Evolutionary conservation across 2,797 vertebrate species (phyloP).

Genomic region (Euthynnus affinis): DNA sequence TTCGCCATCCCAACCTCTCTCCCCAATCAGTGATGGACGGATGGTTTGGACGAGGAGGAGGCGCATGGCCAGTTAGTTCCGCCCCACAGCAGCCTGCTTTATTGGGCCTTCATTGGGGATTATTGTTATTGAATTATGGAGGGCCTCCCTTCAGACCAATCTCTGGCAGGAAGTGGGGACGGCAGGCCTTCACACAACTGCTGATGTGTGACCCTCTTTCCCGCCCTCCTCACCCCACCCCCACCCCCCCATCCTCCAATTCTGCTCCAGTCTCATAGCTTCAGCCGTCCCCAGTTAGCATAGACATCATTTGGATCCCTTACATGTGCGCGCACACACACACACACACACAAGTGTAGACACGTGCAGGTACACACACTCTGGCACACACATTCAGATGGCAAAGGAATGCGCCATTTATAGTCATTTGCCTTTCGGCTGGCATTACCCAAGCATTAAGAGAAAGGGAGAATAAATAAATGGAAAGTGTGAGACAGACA

Average conservation of each 20-base stretch:
- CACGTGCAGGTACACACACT: slow-evolving; percentile 32
- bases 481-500: slow-evolving; percentile 62
- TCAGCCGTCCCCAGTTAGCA: slow-evolving; percentile 12
- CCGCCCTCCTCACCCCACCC: slow-evolving; percentile 22
- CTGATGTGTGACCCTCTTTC: slow-evolving; percentile 69
- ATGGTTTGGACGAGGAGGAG: slow-evolving; percentile 64
- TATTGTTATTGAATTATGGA: slow-evolving; percentile 89
- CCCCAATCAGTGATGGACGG: slow-evolving; percentile 69
- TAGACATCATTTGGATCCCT: slow-evolving; percentile 23
- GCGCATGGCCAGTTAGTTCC: slow-evolving; percentile 76
- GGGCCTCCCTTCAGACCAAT: slow-evolving; percentile 63
- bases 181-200: slow-evolving; percentile 64
- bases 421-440: slow-evolving; percentile 60
- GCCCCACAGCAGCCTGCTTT: slow-evolving; percentile 75
- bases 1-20: slow-evolving; percentile 43
- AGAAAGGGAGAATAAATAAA: slow-evolving; percentile 44
- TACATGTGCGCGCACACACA: slow-evolving; percentile 4
- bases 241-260: neutral
- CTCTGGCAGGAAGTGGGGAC: slow-evolving; percentile 70
- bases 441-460: slow-evolving; percentile 55
- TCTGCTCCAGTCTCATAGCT: slow-evolving; percentile 23
- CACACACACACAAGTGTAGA: slow-evolving; percentile 16
- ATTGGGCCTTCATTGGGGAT: slow-evolving; percentile 85
- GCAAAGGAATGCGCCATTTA: slow-evolving; percentile 62
- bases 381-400: slow-evolving; percentile 34